Percentiles rank a stretch among this genome's conserved stretches.
Evolutionary conservation across 2,888 invertebrate species (phyloP).

Genomic region (Parascotia fuliginaria): DNA sequence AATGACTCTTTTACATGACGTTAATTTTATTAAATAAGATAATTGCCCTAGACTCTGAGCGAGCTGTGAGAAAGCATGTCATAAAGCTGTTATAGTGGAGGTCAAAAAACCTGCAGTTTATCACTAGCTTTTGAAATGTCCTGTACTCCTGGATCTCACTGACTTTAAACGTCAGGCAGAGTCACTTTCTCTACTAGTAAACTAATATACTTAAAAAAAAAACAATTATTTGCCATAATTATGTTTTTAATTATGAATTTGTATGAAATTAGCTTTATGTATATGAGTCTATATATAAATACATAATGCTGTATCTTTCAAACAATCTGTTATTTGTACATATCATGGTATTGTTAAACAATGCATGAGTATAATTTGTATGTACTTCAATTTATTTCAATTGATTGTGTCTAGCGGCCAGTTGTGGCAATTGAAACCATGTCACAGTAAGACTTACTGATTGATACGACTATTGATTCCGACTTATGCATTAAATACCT

Average conservation of each 20-base stretch:
- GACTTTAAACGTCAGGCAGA: no score
- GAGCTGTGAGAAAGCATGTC: no score
- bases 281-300: background rate
- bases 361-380: conserved; percentile 34
- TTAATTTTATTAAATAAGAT: no score
- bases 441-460: conserved; percentile 45
- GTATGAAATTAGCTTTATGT: background rate
- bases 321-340: conserved; percentile 44
- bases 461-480: conserved; percentile 20
- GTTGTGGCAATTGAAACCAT: conserved; percentile 60
- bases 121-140: no score
- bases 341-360: conserved; percentile 46
- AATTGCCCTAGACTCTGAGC: no score
- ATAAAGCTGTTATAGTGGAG: no score
- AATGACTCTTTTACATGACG: no score
- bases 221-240: no score
- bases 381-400: conserved; percentile 70
- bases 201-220: no score
- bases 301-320: conserved; percentile 11
- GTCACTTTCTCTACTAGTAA: no score
- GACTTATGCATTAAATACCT: background rate
- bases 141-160: no score
- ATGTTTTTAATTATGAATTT: background rate
- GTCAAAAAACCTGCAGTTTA: no score
- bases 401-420: conserved; percentile 54